Conservation (phyloP, 1,140 invertebrate species). For the Cherax destructor region DNA sequence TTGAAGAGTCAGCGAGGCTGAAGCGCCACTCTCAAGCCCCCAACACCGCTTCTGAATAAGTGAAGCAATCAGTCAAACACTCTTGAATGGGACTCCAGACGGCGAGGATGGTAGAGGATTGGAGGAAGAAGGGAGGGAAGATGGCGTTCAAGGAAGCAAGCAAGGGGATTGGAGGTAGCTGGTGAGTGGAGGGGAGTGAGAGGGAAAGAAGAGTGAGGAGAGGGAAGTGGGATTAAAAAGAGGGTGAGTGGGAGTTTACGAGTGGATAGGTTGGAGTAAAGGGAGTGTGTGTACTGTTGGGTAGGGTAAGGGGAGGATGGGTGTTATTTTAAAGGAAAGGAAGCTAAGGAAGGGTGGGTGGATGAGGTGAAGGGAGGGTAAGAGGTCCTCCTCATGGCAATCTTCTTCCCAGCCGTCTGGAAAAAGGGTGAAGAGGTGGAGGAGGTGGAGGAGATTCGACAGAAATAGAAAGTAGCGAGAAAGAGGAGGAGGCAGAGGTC, state of each 20-base stretch:
- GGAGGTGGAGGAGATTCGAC: too few relatives aligned
- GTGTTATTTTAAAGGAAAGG: too few relatives aligned
- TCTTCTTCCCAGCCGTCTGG: too few relatives aligned
- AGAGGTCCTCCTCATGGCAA: too few relatives aligned
- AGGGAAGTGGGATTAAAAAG: background rate
- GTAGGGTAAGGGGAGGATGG: background rate
- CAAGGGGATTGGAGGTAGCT: background rate
- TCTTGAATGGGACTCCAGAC: background rate
- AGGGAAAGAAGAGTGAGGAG: background rate
- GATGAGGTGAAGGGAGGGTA: too few relatives aligned
- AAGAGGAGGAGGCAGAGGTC: too few relatives aligned
- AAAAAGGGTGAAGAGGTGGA: too few relatives aligned
- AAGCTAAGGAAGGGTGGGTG: too few relatives aligned
- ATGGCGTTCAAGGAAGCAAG: background rate
- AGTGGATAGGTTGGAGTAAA: background rate
- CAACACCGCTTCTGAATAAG: background rate
- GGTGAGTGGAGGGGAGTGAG: background rate
- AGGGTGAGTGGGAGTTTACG: background rate
- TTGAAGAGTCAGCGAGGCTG: background rate
- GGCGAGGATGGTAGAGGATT: background rate
- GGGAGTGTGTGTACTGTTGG: background rate
- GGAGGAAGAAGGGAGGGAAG: background rate
- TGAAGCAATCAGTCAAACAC: slow-evolving; percentile 18
- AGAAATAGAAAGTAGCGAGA: too few relatives aligned
- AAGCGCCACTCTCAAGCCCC: background rate